Conservation (phyloP, 2,888 invertebrate genomes). For the Graphium colonna region DNA sequence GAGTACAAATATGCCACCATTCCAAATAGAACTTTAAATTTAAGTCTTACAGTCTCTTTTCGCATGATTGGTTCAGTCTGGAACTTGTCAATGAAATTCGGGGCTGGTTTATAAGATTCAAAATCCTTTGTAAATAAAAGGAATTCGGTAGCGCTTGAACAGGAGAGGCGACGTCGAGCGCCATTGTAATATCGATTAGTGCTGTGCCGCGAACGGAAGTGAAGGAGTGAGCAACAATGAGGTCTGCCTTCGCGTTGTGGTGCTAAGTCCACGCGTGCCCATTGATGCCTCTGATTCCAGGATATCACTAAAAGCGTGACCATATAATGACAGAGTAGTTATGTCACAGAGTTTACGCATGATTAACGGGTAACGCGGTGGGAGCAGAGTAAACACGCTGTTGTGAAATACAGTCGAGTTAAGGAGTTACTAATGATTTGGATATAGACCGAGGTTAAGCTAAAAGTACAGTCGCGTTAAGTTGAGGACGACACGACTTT, state of each 20-base stretch:
- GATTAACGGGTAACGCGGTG: background rate
- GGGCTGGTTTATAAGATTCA: slow-evolving; percentile 1
- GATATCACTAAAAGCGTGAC: slow-evolving; percentile 27
- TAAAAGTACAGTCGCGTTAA: no score
- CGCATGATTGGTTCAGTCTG: background rate
- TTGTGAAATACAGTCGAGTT: background rate
- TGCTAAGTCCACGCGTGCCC: slow-evolving; percentile 47
- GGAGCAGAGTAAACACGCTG: background rate
- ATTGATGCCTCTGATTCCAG: slow-evolving; percentile 32
- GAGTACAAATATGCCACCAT: background rate
- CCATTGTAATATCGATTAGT: slow-evolving; percentile 59
- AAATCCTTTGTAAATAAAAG: slow-evolving; percentile 18
- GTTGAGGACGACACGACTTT: no score
- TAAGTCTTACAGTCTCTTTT: background rate
- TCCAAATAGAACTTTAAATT: slow-evolving; percentile 4
- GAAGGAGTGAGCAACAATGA: slow-evolving; percentile 31
- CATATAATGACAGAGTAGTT: slow-evolving; percentile 13
- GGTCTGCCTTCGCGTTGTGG: slow-evolving; percentile 43
- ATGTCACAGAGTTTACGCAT: slow-evolving; percentile 24
- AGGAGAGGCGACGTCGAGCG: slow-evolving; percentile 40
- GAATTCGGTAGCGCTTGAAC: slow-evolving; percentile 39
- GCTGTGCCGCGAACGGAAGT: slow-evolving; percentile 58
- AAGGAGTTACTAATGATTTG: no score
- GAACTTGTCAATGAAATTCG: slow-evolving; percentile 12
- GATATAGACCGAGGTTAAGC: no score